phyloP scores from a whole-genome alignment of 1,140 invertebrate species.

The Branchinecta lindahli region DNA sequence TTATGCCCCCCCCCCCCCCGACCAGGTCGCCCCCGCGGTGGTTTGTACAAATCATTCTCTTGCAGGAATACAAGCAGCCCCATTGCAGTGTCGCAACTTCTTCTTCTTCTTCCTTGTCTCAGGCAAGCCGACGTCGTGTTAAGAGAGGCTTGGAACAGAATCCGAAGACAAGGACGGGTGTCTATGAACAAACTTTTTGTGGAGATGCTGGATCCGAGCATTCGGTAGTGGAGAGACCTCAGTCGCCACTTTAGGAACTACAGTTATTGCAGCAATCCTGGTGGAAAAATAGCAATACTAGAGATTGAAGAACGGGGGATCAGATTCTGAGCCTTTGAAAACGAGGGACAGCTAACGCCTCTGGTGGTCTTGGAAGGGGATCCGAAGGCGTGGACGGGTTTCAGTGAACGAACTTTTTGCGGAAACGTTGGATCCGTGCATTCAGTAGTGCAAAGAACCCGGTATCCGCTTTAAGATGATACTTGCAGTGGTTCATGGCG shows the following conservation, averaged over 20 bases:
- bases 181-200: slow-evolving; percentile 93
- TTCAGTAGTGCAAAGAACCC: slow-evolving; percentile 20
- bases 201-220: slow-evolving; percentile 80
- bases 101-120: slow-evolving; percentile 72
- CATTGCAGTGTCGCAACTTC: slow-evolving; percentile 42
- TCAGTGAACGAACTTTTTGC: slow-evolving; percentile 93
- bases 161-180: slow-evolving; percentile 71
- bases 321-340: too few species aligned
- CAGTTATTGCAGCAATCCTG: too few species aligned
- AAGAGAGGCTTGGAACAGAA: slow-evolving; percentile 71
- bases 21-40: too few species aligned
- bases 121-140: slow-evolving; percentile 75
- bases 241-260: too few species aligned
- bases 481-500: too few species aligned
- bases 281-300: too few species aligned
- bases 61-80: slow-evolving; percentile 31
- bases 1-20: too few species aligned
- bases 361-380: too few species aligned
- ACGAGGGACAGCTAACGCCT: too few species aligned
- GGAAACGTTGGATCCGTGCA: slow-evolving; percentile 79
- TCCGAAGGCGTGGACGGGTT: too few species aligned
- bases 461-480: too few species aligned
- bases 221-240: slow-evolving; percentile 21
- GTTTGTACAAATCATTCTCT: slow-evolving; percentile 16
- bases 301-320: too few species aligned